phyloP scores from a whole-genome alignment of 2,888 invertebrate species.

The Allophyes oxyacanthae region DNA sequence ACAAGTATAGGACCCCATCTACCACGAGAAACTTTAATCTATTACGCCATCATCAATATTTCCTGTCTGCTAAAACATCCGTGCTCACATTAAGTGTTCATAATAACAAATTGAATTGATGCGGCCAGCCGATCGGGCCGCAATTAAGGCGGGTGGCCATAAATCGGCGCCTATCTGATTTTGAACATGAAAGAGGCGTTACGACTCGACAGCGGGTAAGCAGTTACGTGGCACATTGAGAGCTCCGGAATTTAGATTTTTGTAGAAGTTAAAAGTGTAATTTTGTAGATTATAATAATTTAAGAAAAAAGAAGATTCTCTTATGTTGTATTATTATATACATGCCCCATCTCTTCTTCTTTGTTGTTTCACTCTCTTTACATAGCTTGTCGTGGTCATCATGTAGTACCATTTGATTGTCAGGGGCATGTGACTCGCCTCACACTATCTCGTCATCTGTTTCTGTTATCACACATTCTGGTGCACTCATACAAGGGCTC shows the following conservation, averaged over 20 bases:
- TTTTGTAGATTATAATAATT: background rate
- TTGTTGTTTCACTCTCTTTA: no score
- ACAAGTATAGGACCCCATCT: no score
- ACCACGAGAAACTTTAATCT: no score
- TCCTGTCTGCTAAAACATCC: conserved; percentile 23
- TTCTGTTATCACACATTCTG: no score
- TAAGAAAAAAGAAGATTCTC: no score
- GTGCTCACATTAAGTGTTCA: conserved; percentile 66
- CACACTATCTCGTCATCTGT: no score
- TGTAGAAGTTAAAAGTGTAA: conserved; percentile 7
- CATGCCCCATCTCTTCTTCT: no score
- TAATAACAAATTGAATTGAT: conserved; percentile 85
- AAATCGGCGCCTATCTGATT: conserved; percentile 83
- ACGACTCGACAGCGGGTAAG: conserved; percentile 67
- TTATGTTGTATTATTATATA: no score
- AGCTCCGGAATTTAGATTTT: conserved; percentile 14
- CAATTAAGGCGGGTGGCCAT: conserved; percentile 85
- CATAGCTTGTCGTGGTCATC: no score
- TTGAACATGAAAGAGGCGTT: conserved; percentile 87
- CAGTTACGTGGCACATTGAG: conserved; percentile 56
- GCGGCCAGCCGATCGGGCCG: conserved; percentile 70
- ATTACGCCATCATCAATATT: conserved; percentile 19
- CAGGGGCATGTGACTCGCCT: no score
- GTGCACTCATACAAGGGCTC: no score
- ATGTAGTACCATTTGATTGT: no score